Conservation (phyloP, 2,888 invertebrate species). For the Nephrotoma flavescens region DNA sequence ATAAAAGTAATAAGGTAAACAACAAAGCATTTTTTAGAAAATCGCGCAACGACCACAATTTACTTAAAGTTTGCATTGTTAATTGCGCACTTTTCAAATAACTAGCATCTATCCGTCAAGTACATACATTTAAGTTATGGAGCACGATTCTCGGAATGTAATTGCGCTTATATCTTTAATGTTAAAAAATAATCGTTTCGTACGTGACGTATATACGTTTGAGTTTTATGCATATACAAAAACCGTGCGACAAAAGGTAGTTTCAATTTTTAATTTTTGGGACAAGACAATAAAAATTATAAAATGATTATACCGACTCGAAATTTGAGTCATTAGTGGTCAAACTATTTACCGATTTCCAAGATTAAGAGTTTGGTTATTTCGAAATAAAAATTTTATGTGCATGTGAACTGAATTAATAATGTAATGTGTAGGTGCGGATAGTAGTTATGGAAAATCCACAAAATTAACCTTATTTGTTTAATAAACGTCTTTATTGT, state of each 20-base stretch:
- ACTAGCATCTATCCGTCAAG: neutral
- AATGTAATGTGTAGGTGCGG: neutral
- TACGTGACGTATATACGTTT: neutral
- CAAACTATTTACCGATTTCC: neutral
- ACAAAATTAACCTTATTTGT: neutral
- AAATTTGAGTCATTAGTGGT: neutral
- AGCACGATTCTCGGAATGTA: neutral
- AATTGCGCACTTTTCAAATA: neutral
- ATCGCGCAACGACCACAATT: neutral
- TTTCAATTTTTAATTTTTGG: neutral
- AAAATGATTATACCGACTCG: neutral
- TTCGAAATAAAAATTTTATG: neutral
- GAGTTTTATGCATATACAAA: neutral
- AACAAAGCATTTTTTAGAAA: neutral
- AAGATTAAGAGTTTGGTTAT: neutral
- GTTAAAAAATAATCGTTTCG: neutral
- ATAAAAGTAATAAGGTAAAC: neutral
- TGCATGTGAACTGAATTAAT: neutral
- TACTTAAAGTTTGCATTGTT: neutral
- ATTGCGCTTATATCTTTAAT: neutral
- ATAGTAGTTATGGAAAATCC: neutral
- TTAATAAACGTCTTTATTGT: too few species aligned
- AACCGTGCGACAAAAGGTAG: neutral
- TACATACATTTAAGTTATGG: neutral
- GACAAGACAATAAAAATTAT: neutral